Evolutionary conservation across 2,113 vertebrate species (phyloP).

Genomic region (Mesocricetus auratus): DNA sequence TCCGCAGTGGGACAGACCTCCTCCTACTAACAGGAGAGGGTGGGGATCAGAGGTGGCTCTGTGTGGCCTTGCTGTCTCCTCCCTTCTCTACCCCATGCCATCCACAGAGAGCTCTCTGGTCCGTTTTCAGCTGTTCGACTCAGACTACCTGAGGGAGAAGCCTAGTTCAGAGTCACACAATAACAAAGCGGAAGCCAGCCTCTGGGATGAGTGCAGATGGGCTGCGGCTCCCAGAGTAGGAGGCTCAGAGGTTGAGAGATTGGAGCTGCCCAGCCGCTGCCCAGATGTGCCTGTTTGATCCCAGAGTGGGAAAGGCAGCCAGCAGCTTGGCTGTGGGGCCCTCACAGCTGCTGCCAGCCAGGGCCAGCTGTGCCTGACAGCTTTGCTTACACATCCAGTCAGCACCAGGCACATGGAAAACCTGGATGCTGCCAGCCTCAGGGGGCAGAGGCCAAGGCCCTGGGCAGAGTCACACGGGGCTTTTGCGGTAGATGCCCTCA

Average conservation of each 20-base stretch:
- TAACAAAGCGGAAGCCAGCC: background rate
- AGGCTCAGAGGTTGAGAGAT: background rate
- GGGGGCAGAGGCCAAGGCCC: background rate
- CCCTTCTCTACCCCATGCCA: background rate
- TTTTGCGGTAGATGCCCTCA: background rate
- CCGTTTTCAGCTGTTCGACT: background rate
- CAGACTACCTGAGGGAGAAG: background rate
- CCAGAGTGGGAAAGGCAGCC: background rate
- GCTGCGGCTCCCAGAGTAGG: background rate
- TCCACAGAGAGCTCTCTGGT: background rate
- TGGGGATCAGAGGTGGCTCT: background rate
- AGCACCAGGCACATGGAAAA: background rate
- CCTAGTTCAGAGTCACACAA: background rate
- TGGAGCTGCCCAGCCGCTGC: background rate
- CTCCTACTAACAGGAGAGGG: background rate
- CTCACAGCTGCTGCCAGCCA: background rate
- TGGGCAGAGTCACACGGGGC: background rate
- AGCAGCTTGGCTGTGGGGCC: background rate
- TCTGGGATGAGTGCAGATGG: background rate
- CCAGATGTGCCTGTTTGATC: slow-evolving; percentile 45
- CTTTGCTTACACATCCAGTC: background rate
- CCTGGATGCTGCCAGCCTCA: background rate
- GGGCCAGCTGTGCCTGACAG: background rate
- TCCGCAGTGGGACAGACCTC: background rate
- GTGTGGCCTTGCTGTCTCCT: background rate